Percentiles rank a stretch among this genome's conserved stretches.
These are phyloP conservation scores for Falco columbarius DNA, from an alignment of 2,797 vertebrate genomes.

Conservation along the genomic window DNA sequence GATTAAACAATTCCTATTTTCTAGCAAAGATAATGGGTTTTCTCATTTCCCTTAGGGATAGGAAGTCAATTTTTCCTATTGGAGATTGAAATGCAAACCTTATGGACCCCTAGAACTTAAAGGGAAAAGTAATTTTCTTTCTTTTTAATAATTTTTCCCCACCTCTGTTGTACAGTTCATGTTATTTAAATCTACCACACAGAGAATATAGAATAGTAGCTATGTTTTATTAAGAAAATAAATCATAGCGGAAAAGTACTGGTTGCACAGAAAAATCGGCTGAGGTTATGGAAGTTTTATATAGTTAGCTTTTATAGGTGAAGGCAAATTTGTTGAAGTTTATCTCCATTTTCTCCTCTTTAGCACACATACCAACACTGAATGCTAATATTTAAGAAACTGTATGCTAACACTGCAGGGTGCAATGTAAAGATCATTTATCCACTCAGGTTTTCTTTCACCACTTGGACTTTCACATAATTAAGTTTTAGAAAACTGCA, in stretches of 20 bases:
- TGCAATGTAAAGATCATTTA: constrained; percentile 10
- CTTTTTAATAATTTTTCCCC: not conserved
- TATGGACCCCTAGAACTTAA: not conserved
- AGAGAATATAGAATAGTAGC: constrained; percentile 22
- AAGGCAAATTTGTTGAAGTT: constrained; percentile 38
- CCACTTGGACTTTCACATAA: not conserved
- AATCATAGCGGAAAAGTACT: constrained; percentile 37
- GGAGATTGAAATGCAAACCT: constrained; percentile 65
- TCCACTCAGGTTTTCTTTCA: not conserved
- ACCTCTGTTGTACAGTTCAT: not conserved
- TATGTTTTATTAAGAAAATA: constrained; percentile 68
- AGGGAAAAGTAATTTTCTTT: constrained; percentile 39
- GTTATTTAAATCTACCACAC: constrained; percentile 54
- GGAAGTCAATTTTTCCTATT: constrained; percentile 39
- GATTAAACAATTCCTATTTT: constrained; percentile 52
- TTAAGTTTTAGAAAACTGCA: constrained; percentile 16
- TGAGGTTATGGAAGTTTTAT: constrained; percentile 49
- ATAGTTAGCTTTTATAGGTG: not conserved
- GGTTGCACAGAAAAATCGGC: not conserved
- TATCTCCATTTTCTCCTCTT: not conserved
- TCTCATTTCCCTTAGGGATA: constrained; percentile 22
- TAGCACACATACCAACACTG: not conserved
- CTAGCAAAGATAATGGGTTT: constrained; percentile 54
- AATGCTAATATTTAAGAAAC: constrained; percentile 53
- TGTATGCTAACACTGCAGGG: not conserved